These are phyloP conservation scores for Sabellastarte sp. DNA, from an alignment of 2,888 invertebrate genomes.

Conservation along the genomic window DNA sequence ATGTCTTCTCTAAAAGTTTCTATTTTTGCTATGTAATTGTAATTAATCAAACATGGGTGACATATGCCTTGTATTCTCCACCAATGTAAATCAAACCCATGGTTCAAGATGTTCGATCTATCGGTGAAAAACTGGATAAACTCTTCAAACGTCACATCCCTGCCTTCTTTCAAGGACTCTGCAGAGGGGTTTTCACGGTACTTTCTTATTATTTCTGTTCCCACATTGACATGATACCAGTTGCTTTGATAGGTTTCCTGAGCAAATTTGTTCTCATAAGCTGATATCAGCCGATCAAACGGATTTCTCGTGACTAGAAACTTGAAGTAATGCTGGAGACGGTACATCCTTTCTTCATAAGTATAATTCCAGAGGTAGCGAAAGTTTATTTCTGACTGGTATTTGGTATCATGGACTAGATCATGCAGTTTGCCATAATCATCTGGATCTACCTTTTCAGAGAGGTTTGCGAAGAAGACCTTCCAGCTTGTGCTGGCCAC, in stretches of 20 bases:
- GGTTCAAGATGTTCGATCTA: not conserved
- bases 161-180: not conserved
- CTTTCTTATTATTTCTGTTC: not conserved
- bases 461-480: not conserved
- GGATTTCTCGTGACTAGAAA: not conserved
- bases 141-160: not conserved
- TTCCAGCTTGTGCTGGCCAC: not conserved
- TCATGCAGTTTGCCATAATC: no score
- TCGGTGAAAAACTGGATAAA: not conserved
- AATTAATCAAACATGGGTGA: not conserved
- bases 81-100: not conserved
- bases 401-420: not conserved
- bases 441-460: not conserved
- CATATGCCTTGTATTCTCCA: not conserved
- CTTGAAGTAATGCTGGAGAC: not conserved
- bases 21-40: not conserved
- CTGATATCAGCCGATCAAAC: not conserved
- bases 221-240: not conserved
- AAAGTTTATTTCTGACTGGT: not conserved
- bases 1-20: not conserved
- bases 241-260: not conserved
- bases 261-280: not conserved
- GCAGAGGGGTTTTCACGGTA: not conserved
- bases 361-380: not conserved
- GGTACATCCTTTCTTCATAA: not conserved